A percentile compares a stretch with the other conserved stretches of the same genome.
phyloP scores from a whole-genome alignment of 2,113 vertebrate genomes.

The Amphilophus citrinellus region DNA sequence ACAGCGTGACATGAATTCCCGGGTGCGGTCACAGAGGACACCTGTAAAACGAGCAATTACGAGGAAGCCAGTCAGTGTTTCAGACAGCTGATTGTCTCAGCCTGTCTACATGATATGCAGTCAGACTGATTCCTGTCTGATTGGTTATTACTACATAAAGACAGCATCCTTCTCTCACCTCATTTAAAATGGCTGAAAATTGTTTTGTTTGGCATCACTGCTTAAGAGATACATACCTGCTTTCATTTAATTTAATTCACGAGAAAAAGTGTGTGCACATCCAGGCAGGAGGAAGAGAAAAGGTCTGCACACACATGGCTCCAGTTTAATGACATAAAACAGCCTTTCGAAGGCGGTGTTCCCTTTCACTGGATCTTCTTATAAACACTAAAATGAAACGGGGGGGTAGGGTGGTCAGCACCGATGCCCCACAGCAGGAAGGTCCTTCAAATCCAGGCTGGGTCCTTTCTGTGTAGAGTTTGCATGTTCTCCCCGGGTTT shows the following conservation, averaged over 20 bases:
- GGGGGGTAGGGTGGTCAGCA: too few species aligned
- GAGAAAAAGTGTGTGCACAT: too few species aligned
- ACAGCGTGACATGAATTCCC: constrained; percentile 15
- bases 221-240: background rate
- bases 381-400: too few species aligned
- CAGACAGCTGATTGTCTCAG: background rate
- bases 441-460: too few species aligned
- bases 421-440: too few species aligned
- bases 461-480: too few species aligned
- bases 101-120: background rate
- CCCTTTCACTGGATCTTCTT: too few species aligned
- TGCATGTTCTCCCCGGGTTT: too few species aligned
- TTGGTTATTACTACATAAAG: background rate
- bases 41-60: constrained; percentile 24
- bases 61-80: background rate
- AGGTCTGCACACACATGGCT: too few species aligned
- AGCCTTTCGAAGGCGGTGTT: too few species aligned
- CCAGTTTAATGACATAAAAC: too few species aligned
- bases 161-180: background rate
- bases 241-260: rapidly evolving
- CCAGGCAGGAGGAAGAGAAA: too few species aligned
- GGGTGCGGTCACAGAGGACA: constrained; percentile 19
- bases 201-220: background rate
- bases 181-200: background rate
- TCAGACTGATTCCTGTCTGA: background rate